phyloP scores from a whole-genome alignment of 2,888 invertebrate species.

The Corbicula japonica region DNA sequence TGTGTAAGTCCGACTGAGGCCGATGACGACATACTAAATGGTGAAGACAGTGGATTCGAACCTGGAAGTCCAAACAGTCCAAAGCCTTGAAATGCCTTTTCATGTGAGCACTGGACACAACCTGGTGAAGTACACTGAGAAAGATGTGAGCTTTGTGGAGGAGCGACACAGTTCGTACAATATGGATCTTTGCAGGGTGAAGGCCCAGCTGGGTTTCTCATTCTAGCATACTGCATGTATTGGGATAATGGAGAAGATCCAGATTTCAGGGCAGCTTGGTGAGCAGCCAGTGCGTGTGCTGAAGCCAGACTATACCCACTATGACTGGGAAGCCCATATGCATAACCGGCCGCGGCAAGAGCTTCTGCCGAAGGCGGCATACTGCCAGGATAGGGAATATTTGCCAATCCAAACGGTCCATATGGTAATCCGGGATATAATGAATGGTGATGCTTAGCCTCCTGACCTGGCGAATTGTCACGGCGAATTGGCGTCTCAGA shows the following conservation, averaged over 20 bases:
- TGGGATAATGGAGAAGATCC: slow-evolving; percentile 68
- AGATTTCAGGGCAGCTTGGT: slow-evolving; percentile 65
- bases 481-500: slow-evolving; percentile 57
- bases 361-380: slow-evolving; percentile 61
- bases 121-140: slow-evolving; percentile 95
- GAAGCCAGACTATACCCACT: slow-evolving; percentile 62
- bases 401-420: slow-evolving; percentile 53
- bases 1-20: slow-evolving; percentile 68
- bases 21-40: slow-evolving; percentile 55
- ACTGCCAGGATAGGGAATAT: slow-evolving; percentile 53
- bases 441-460: slow-evolving; percentile 57
- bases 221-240: slow-evolving; percentile 93
- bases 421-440: slow-evolving; percentile 68
- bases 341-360: slow-evolving; percentile 64
- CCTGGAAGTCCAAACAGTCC: slow-evolving; percentile 71
- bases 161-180: slow-evolving; percentile 96
- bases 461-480: slow-evolving; percentile 54
- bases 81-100: slow-evolving; percentile 86
- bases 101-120: slow-evolving; percentile 98
- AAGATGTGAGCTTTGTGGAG: slow-evolving; percentile 88
- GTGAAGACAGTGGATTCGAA: slow-evolving; percentile 60
- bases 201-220: slow-evolving; percentile 95
- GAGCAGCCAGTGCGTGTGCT: slow-evolving; percentile 71
- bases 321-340: slow-evolving; percentile 62
- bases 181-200: slow-evolving; percentile 98